These are phyloP conservation scores for Cephus spinipes DNA, from an alignment of 2,888 invertebrate species.

Conservation along the genomic window DNA sequence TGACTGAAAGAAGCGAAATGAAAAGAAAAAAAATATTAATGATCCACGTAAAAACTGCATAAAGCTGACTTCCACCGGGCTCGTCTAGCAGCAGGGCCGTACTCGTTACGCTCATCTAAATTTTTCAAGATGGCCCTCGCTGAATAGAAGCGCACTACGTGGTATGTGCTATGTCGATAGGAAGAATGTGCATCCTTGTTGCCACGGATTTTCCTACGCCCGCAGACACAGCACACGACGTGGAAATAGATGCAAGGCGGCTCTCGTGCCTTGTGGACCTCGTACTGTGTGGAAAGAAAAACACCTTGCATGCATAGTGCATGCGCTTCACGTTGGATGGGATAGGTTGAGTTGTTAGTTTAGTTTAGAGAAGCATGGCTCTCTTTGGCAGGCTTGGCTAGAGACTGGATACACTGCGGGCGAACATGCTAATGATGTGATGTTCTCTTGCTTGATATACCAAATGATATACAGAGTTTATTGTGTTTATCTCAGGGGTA, in stretches of 20 bases:
- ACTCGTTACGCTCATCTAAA: conserved; percentile 54
- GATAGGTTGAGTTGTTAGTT: conserved; percentile 41
- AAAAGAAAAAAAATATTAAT: too few relatives aligned
- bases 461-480: too few relatives aligned
- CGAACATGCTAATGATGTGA: too few relatives aligned
- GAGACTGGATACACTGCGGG: too few relatives aligned
- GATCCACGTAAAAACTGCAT: too few relatives aligned
- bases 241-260: background rate
- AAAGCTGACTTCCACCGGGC: too few relatives aligned
- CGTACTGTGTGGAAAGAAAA: conserved; percentile 39
- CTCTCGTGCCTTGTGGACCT: background rate
- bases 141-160: conserved; percentile 44
- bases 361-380: conserved; percentile 29
- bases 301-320: conserved; percentile 48
- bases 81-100: conserved; percentile 26
- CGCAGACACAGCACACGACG: background rate
- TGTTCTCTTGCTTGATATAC: too few relatives aligned
- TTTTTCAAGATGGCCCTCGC: conserved; percentile 50
- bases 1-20: too few relatives aligned
- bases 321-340: conserved; percentile 31
- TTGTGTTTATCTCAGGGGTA: too few relatives aligned
- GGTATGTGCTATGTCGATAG: background rate
- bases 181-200: too few relatives aligned
- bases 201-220: too few relatives aligned
- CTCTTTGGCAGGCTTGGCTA: too few relatives aligned